phyloP scores from a whole-genome alignment of 2,888 invertebrate genomes.

The Tupiocoris notatus region DNA sequence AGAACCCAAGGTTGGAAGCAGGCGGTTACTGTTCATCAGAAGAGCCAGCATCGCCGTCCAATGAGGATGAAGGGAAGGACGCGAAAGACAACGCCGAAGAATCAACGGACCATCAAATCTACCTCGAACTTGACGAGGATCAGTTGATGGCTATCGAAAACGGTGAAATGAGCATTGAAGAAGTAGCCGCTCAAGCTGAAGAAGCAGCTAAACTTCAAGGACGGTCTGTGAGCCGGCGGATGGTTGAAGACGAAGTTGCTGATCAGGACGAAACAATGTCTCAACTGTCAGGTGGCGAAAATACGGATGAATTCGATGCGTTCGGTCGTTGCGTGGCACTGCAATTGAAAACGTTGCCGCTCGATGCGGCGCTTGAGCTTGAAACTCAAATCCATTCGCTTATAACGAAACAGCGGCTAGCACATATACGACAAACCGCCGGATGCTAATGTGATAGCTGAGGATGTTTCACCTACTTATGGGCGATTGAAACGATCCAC shows the following conservation, averaged over 20 bases:
- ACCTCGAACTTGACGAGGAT: constrained; percentile 27
- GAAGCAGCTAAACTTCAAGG: constrained; percentile 23
- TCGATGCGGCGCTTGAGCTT: constrained; percentile 21
- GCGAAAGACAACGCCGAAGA: neutral
- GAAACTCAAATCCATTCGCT: constrained; percentile 33
- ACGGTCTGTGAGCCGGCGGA: neutral
- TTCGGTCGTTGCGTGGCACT: constrained; percentile 30
- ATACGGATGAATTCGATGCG: constrained; percentile 25
- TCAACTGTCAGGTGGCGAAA: neutral
- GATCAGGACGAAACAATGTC: neutral
- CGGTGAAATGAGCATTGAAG: constrained; percentile 33
- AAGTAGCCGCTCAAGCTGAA: constrained; percentile 25
- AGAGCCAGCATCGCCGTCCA: neutral
- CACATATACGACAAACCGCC: neutral
- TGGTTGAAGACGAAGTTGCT: neutral
- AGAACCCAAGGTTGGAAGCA: neutral
- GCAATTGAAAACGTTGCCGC: constrained; percentile 18
- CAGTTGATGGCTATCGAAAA: constrained; percentile 38
- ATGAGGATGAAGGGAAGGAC: neutral
- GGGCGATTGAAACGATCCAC: too few species aligned
- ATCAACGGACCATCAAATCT: constrained; percentile 10
- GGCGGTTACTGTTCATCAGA: neutral
- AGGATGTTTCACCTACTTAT: too few species aligned
- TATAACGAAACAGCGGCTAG: constrained; percentile 22
- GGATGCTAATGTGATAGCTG: too few species aligned